Percentiles rank a stretch among this genome's conserved stretches.
phyloP scores from a whole-genome alignment of 2,888 invertebrate genomes.

The Zeuzera pyrina region DNA sequence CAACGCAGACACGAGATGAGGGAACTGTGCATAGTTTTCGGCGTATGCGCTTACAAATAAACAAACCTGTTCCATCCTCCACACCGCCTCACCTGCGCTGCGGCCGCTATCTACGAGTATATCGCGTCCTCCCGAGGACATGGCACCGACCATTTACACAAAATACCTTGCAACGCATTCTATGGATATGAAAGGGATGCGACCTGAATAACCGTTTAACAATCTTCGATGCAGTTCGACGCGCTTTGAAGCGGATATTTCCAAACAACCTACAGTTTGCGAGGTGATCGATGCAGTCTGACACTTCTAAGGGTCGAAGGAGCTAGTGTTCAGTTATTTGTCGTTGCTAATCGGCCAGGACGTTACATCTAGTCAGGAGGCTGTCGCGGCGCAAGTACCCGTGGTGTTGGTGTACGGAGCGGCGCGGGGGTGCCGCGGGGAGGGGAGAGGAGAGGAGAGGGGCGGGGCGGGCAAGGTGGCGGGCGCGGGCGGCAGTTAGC shows the following conservation, averaged over 20 bases:
- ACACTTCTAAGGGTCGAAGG: too few species aligned
- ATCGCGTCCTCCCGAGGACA: conserved; percentile 13
- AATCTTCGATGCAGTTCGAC: too few species aligned
- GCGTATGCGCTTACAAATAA: conserved; percentile 43
- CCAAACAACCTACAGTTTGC: too few species aligned
- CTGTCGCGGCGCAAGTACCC: conserved; percentile 4
- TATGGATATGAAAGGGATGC: too few species aligned
- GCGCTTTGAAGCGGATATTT: too few species aligned
- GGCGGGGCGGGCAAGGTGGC: conserved; percentile 12
- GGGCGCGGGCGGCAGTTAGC: conserved; percentile 16
- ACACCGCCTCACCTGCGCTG: conserved; percentile 9
- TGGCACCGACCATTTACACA: too few species aligned
- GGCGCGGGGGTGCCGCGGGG: conserved; percentile 7
- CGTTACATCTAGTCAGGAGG: not conserved
- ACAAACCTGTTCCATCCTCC: conserved; percentile 49
- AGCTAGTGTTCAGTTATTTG: too few species aligned
- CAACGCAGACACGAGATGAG: conserved; percentile 9
- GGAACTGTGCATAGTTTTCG: conserved; percentile 33
- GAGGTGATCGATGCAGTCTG: too few species aligned
- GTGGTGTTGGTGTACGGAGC: conserved; percentile 7
- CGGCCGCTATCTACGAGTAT: conserved; percentile 10
- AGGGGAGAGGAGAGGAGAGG: conserved; percentile 12
- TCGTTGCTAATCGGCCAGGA: too few species aligned
- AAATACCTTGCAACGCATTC: too few species aligned
- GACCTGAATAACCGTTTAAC: too few species aligned